Percentiles rank a stretch among this genome's conserved stretches.
Evolutionary conservation across 2,888 invertebrate species (phyloP).

Genomic region (Leptinotarsa haldemani): DNA sequence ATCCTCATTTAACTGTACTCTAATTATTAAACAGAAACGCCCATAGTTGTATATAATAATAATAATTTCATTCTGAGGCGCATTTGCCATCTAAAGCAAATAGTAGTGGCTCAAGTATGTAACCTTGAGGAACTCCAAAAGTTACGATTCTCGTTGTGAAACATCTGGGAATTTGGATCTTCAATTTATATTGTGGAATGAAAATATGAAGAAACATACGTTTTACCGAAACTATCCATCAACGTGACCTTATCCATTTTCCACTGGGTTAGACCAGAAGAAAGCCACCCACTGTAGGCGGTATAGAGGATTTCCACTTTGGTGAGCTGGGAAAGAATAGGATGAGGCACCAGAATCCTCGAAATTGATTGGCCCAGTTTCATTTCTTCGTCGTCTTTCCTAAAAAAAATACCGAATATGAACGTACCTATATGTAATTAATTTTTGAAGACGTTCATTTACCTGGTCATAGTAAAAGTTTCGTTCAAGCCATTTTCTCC

Average conservation of each 20-base stretch:
- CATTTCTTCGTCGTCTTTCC: constrained; percentile 83
- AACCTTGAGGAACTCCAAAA: too few species aligned
- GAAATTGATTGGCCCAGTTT: constrained; percentile 79
- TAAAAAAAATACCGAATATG: constrained; percentile 58
- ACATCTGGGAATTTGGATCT: too few species aligned
- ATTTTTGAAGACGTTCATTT: constrained; percentile 26
- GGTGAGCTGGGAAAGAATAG: constrained; percentile 80
- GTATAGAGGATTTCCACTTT: constrained; percentile 84
- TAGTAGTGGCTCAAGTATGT: too few species aligned
- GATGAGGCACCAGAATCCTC: constrained; percentile 89
- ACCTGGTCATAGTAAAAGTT: constrained; percentile 89
- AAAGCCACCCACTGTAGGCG: constrained; percentile 91
- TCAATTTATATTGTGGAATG: background rate
- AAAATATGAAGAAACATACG: constrained; percentile 63
- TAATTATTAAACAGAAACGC: too few species aligned
- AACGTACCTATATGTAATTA: too few species aligned
- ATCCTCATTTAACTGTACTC: too few species aligned
- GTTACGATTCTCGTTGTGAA: too few species aligned
- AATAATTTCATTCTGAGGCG: too few species aligned
- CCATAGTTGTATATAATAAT: too few species aligned
- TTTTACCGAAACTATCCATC: constrained; percentile 86
- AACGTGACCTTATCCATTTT: constrained; percentile 85
- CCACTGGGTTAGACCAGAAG: constrained; percentile 83
- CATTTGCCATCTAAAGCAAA: too few species aligned
- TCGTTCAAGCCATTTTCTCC: constrained; percentile 87